Percentiles rank a stretch among this genome's conserved stretches.
Conservation (phyloP, 2,113 vertebrate genomes). For the Raja brachyura region DNA sequence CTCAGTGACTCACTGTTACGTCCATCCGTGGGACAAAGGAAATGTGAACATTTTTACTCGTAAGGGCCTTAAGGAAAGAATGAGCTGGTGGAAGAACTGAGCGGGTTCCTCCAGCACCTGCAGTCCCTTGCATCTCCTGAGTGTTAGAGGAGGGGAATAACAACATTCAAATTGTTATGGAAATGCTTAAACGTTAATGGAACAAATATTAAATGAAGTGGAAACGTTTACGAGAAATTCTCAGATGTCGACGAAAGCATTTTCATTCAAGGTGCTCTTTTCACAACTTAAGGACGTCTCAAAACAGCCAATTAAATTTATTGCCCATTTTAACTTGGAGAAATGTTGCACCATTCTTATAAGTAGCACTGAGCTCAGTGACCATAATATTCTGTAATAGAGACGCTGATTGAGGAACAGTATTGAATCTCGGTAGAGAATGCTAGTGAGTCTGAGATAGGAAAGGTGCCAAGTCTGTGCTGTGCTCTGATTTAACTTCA, state of each 20-base stretch:
- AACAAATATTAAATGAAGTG: neutral
- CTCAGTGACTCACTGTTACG: neutral
- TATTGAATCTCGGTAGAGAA: neutral
- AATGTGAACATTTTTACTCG: neutral
- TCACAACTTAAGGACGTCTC: neutral
- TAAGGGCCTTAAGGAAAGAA: neutral
- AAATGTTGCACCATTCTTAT: neutral
- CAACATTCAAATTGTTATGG: no score
- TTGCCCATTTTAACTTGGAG: neutral
- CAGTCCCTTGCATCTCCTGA: no score
- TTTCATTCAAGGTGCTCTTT: neutral
- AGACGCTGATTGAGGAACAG: neutral
- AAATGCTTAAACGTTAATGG: neutral
- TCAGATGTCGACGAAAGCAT: neutral
- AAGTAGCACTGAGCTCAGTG: neutral
- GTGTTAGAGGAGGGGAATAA: no score
- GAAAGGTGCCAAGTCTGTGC: neutral
- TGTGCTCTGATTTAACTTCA: neutral
- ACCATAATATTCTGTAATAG: neutral
- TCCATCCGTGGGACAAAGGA: neutral
- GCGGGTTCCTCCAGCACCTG: no score
- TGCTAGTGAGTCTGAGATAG: neutral
- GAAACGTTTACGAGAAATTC: neutral
- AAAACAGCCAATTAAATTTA: neutral
- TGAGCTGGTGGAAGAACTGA: no score